Evolutionary conservation across 2,888 invertebrate genomes (phyloP).

Genomic region (Nephrocerus scutellatus): DNA sequence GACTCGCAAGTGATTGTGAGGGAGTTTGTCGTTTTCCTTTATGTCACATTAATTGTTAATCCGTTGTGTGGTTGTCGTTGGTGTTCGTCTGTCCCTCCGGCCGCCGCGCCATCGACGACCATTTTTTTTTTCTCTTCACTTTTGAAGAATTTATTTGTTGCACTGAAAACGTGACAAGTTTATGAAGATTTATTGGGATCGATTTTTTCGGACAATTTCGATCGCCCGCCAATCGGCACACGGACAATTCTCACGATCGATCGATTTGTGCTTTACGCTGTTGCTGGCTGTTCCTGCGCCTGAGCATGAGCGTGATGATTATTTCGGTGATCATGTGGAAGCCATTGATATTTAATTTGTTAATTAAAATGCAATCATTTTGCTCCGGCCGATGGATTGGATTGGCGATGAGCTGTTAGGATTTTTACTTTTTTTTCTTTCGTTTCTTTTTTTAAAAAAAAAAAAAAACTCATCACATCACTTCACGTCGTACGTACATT

Average conservation of each 20-base stretch:
- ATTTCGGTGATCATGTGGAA: too few relatives aligned
- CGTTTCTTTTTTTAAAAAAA: too few relatives aligned
- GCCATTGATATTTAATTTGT: slow-evolving; percentile 42
- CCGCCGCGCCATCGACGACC: slow-evolving; percentile 6
- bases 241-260: slow-evolving; percentile 41
- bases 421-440: too few relatives aligned
- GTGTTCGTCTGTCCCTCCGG: slow-evolving; percentile 2
- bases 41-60: slow-evolving; percentile 37
- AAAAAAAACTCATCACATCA: too few relatives aligned
- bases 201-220: slow-evolving; percentile 16
- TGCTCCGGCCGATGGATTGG: too few relatives aligned
- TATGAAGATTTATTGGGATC: slow-evolving; percentile 44
- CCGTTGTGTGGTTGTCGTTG: slow-evolving; percentile 22
- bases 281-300: background rate
- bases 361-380: slow-evolving; percentile 45
- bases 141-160: slow-evolving; percentile 40
- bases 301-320: slow-evolving; percentile 18
- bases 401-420: too few relatives aligned
- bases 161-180: slow-evolving; percentile 45
- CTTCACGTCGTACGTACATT: too few relatives aligned
- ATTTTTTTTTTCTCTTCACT: background rate
- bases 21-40: slow-evolving; percentile 20
- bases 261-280: slow-evolving; percentile 28
- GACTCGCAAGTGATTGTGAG: background rate
- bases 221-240: slow-evolving; percentile 14